A percentile compares a stretch with the other conserved stretches of the same genome.
Evolutionary conservation across 2,888 invertebrate species (phyloP).

Genomic region (Epinotia nisella): DNA sequence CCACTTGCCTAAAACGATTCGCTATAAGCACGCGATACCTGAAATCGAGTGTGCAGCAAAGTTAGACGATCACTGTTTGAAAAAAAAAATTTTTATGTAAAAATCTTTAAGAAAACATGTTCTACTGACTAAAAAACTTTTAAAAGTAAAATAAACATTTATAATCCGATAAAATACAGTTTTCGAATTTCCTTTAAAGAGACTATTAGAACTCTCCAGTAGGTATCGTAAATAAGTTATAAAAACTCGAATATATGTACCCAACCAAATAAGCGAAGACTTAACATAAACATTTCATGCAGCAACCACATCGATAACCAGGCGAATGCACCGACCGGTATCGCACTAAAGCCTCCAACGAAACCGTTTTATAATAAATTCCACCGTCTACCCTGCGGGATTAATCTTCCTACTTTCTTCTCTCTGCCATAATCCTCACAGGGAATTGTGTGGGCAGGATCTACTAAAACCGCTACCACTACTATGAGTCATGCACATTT

Average conservation of each 20-base stretch:
- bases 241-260: conserved; percentile 22
- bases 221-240: conserved; percentile 37
- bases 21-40: conserved; percentile 61
- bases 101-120: neutral
- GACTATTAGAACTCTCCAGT: conserved; percentile 9
- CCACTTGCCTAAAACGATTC: conserved; percentile 58
- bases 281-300: conserved; percentile 51
- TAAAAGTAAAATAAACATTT: neutral
- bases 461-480: conserved; percentile 64
- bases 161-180: neutral
- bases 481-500: conserved; percentile 45
- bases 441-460: conserved; percentile 79
- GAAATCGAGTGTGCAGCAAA: conserved; percentile 47
- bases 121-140: neutral
- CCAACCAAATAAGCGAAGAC: conserved; percentile 31
- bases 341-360: conserved; percentile 65
- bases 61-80: conserved; percentile 51
- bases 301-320: conserved; percentile 60
- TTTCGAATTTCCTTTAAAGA: neutral
- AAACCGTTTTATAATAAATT: conserved; percentile 82
- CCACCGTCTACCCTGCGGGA: conserved; percentile 75
- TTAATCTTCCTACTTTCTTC: conserved; percentile 84
- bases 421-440: conserved; percentile 76
- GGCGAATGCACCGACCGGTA: conserved; percentile 58
- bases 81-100: conserved; percentile 30